Evolutionary conservation across 53 echinoderm and acorn worm genomes (phyloP).

Genomic region (Echinometra lucunter): DNA sequence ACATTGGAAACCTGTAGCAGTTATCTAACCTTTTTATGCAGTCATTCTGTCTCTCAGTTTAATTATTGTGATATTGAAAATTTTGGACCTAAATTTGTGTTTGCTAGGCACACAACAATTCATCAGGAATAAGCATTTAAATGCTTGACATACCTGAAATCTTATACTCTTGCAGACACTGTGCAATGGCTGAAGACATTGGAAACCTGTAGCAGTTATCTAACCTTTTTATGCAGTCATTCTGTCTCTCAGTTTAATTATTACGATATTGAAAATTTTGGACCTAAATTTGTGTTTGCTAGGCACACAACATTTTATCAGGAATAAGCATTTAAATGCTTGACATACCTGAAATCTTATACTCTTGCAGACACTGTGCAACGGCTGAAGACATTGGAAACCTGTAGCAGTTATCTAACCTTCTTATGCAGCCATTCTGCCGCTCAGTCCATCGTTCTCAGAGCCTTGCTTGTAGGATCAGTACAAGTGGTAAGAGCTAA

Average conservation of each 20-base stretch:
- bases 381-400: slow-evolving; percentile 21
- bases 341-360: background rate
- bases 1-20: slow-evolving; percentile 65
- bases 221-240: slow-evolving; percentile 75
- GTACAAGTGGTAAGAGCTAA: slow-evolving; percentile 74
- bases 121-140: no score
- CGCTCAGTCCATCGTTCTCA: slow-evolving; percentile 80
- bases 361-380: background rate
- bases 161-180: background rate
- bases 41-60: slow-evolving; percentile 74
- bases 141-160: no score
- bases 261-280: no score
- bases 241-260: slow-evolving; percentile 77
- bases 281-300: no score
- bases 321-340: no score
- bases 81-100: no score
- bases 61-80: no score
- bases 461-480: slow-evolving; percentile 79
- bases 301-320: no score
- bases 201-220: slow-evolving; percentile 71
- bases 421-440: slow-evolving; percentile 74
- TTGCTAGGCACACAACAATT: no score
- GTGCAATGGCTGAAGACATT: slow-evolving; percentile 7
- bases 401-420: slow-evolving; percentile 75
- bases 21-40: slow-evolving; percentile 77